Conservation (phyloP, 2,797 vertebrate genomes). For the Distichodus sexfasciatus region DNA sequence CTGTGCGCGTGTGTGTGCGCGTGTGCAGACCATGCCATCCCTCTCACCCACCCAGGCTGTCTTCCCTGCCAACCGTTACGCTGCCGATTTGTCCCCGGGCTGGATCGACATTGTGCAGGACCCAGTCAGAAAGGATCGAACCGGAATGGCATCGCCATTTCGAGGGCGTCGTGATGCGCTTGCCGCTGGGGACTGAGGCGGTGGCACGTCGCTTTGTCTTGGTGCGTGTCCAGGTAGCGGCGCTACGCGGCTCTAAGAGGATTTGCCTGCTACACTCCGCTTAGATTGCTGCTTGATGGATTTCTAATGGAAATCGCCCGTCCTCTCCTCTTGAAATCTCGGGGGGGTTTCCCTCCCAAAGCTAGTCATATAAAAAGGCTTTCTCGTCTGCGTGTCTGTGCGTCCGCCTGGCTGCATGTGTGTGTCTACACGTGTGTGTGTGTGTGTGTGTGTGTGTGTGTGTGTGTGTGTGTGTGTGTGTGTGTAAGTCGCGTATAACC, state of each 20-base stretch:
- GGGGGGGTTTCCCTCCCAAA: background rate
- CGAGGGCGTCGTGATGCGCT: background rate
- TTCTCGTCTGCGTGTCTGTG: background rate
- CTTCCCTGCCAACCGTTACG: conserved; percentile 4
- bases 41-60: background rate
- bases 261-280: conserved; percentile 36
- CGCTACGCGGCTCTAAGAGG: conserved; percentile 4
- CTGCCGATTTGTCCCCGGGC: background rate
- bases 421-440: conserved; percentile 2
- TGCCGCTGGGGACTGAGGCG: background rate
- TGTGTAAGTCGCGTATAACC: no score
- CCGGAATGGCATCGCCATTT: background rate
- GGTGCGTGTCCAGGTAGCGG: conserved; percentile 30
- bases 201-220: background rate
- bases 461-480: no score
- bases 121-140: background rate
- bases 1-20: conserved; percentile 1
- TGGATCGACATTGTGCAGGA: background rate
- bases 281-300: conserved; percentile 37
- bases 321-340: conserved; percentile 2
- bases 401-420: conserved; percentile 3
- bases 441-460: conserved; percentile 6
- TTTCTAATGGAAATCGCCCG: conserved; percentile 22
- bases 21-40: conserved; percentile 29
- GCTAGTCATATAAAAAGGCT: background rate